Percentiles rank a stretch among this genome's conserved stretches.
phyloP scores from a whole-genome alignment of 2,888 invertebrate genomes.

The Catonia carolina region DNA sequence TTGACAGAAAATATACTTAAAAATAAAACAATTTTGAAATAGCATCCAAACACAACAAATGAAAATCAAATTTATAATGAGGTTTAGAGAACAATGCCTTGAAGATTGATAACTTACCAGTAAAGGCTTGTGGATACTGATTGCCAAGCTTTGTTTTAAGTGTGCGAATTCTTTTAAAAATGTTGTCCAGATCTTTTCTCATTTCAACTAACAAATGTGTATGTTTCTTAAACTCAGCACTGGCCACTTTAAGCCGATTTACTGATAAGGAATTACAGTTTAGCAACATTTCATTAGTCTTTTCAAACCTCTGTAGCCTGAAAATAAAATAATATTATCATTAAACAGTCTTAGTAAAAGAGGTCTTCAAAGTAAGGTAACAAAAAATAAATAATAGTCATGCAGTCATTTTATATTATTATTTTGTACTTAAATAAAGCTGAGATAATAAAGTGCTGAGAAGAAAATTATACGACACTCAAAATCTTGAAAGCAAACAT shows the following conservation, averaged over 20 bases:
- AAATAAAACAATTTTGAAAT: neutral
- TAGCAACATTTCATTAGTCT: constrained; percentile 97
- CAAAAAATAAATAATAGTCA: too few relatives aligned
- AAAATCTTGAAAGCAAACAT: too few relatives aligned
- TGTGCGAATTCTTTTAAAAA: constrained; percentile 84
- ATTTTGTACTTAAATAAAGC: too few relatives aligned
- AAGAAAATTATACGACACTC: too few relatives aligned
- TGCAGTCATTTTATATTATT: too few relatives aligned
- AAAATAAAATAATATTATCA: neutral
- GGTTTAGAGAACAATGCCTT: too few relatives aligned
- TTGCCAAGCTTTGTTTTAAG: constrained; percentile 66
- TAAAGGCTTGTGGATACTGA: constrained; percentile 44
- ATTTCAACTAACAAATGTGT: constrained; percentile 79
- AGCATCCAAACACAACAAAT: constrained; percentile 1
- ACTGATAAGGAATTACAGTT: constrained; percentile 94
- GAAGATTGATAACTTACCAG: too few relatives aligned
- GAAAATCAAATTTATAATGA: too few relatives aligned
- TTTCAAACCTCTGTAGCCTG: constrained; percentile 93
- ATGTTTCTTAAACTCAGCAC: constrained; percentile 84
- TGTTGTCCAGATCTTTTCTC: constrained; percentile 90
- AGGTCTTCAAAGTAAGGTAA: too few relatives aligned
- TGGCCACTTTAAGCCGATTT: constrained; percentile 75
- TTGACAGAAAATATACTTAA: too few relatives aligned
- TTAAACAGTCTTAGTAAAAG: too few relatives aligned
- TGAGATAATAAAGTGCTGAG: too few relatives aligned